A percentile compares a stretch with the other conserved stretches of the same genome.
Conservation (phyloP, 2,888 invertebrate genomes). For the Drosophila neonasuta region DNA sequence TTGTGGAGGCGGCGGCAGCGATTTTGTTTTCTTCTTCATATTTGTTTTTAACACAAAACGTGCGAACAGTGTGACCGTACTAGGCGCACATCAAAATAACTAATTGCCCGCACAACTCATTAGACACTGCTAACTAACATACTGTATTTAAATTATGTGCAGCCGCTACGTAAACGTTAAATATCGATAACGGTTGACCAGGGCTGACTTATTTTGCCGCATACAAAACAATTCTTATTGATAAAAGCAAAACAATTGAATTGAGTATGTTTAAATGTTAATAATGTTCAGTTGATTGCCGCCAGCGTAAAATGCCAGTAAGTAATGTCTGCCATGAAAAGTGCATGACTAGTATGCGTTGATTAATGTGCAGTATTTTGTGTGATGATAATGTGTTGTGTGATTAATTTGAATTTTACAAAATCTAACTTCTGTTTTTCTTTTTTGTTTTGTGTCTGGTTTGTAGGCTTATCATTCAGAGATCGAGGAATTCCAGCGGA, state of each 20-base stretch:
- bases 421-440: not conserved
- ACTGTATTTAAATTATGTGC: not conserved
- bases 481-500: constrained; percentile 87
- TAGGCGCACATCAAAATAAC: not conserved
- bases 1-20: not conserved
- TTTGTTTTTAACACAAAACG: constrained; percentile 35
- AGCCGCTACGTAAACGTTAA: not conserved
- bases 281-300: constrained; percentile 35
- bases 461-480: constrained; percentile 96
- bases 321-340: constrained; percentile 21
- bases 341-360: constrained; percentile 9
- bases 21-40: constrained; percentile 34
- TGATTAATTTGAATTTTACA: constrained; percentile 13
- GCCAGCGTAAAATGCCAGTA: constrained; percentile 45
- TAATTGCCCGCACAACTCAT: not conserved
- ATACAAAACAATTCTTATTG: constrained; percentile 14
- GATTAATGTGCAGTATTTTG: constrained; percentile 14
- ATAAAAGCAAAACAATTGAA: constrained; percentile 35
- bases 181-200: constrained; percentile 22
- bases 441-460: not conserved
- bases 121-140: not conserved
- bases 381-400: not conserved
- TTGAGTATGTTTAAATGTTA: constrained; percentile 28
- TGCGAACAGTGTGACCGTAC: constrained; percentile 38
- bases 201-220: constrained; percentile 15